Evolutionary conservation across 2,888 invertebrate species (phyloP).

Genomic region (Octonoba sinensis): DNA sequence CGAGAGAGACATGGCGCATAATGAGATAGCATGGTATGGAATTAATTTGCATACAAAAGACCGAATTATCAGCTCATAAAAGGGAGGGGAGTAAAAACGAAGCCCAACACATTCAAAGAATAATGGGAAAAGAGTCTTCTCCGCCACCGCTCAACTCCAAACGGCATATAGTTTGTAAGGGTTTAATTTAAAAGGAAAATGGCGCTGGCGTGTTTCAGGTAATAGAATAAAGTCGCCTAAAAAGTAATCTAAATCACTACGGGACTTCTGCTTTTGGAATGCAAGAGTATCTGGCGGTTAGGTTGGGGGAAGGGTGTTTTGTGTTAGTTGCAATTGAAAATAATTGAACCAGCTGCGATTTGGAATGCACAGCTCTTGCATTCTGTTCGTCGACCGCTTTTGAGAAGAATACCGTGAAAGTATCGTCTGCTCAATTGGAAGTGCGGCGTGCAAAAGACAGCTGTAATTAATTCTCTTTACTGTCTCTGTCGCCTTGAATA

Average conservation of each 20-base stretch:
- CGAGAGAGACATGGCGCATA: conserved; percentile 42
- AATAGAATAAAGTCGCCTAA: conserved; percentile 52
- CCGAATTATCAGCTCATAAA: conserved; percentile 61
- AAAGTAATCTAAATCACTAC: conserved; percentile 50
- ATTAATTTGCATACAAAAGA: conserved; percentile 63
- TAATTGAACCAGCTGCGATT: conserved; percentile 34
- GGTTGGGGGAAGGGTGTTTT: conserved; percentile 24
- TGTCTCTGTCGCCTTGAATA: no score
- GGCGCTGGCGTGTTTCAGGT: conserved; percentile 6
- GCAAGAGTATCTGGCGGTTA: conserved; percentile 47
- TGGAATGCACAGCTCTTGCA: neutral
- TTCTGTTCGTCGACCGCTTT: conserved; percentile 5
- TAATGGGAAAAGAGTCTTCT: neutral
- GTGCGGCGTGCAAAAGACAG: no score
- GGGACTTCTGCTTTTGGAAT: conserved; percentile 19
- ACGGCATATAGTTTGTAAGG: conserved; percentile 1
- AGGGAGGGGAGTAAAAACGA: neutral
- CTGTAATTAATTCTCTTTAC: no score
- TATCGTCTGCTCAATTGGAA: no score
- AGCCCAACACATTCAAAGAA: neutral
- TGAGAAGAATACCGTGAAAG: no score
- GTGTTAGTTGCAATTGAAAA: conserved; percentile 38
- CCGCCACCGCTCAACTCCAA: neutral
- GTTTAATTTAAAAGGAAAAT: conserved; percentile 39
- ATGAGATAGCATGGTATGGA: conserved; percentile 39